A percentile compares a stretch with the other conserved stretches of the same genome.
Conservation (phyloP, 2,888 invertebrate species). For the Polymixis flavicincta region DNA sequence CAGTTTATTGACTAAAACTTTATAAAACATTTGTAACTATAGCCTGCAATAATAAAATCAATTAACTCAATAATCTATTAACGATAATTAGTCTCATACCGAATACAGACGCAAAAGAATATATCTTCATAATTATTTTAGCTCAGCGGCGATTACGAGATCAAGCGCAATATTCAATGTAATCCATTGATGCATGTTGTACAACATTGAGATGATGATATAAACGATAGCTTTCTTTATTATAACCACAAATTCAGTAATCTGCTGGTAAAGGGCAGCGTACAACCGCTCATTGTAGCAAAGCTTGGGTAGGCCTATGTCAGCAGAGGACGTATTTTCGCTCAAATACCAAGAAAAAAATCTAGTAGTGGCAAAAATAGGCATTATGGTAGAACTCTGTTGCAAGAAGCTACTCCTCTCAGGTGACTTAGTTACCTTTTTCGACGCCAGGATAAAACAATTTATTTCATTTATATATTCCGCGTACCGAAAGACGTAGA, state of each 20-base stretch:
- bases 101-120: constrained; percentile 1
- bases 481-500: no score
- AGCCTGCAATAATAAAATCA: not conserved
- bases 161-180: constrained; percentile 23
- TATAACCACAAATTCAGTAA: not conserved
- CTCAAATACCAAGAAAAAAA: not conserved
- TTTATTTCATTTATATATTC: no score
- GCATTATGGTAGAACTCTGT: not conserved
- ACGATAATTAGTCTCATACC: not conserved
- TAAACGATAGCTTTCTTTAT: not conserved
- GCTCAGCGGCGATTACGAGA: constrained; percentile 14
- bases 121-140: constrained; percentile 22
- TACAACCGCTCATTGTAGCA: not conserved
- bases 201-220: not conserved
- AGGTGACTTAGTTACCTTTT: not conserved
- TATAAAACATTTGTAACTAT: not conserved
- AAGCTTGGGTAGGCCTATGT: not conserved
- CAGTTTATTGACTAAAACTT: not conserved
- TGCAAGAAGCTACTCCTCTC: not conserved
- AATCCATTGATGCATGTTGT: not conserved
- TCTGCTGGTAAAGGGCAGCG: no score
- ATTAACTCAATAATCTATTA: not conserved
- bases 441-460: not conserved
- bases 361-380: not conserved
- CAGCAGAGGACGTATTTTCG: not conserved